Base-by-base conservation (phyloP, 2,797 vertebrate species). In the Megaceryle alcyon region DNA sequence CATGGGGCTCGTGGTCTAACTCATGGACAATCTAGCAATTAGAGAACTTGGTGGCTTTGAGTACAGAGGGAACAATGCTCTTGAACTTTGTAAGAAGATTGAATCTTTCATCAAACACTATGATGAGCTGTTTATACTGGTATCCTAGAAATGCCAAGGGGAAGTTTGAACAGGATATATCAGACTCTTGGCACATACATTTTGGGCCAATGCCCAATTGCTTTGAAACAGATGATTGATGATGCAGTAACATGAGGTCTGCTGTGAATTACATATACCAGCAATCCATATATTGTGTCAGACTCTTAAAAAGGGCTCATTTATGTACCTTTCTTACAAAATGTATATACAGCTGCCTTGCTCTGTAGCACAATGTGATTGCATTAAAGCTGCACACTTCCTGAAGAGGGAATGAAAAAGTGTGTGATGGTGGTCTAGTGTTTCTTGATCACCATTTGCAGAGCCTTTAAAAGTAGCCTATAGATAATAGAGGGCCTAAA, bases 1-100 rank as follows among this genome's bases (percentile, higher is more conserved):
- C 1, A 0, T 12, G 7, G 25, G 9, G 5, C 16, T 92, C 7
- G 13, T 12, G 10, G 43, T 41, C 21, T 37, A 49, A 64, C 7
- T 46, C 1, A 0, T 4, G 26, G 14, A 14, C 44, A 73, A 17
- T 29, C 28, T 41, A n/a, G 25, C 0, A 1, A 59, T 14, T 41
- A 76, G 63, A 85, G 53, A 19, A 51, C 15, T 48, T 44, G 17
- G 19, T 71, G 48, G 1, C 31, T 86, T 25, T 46, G 46, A 65
- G n/a, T 29, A 61, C 4, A 53, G 37, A 53, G 13, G 54, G 53
- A 72, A 29, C 8, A 54, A 7, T n/a, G 18, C 1, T 64, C 19
- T 79, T 72, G 59, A 76, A 51, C 14, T 22, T 78, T 43, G 41
- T 7, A 57, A 28, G 79, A 88, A 82, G 31, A 23, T 2, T 57